Evolutionary conservation across 2,113 vertebrate species (phyloP).

Genomic region (Phaethon lepturus): DNA sequence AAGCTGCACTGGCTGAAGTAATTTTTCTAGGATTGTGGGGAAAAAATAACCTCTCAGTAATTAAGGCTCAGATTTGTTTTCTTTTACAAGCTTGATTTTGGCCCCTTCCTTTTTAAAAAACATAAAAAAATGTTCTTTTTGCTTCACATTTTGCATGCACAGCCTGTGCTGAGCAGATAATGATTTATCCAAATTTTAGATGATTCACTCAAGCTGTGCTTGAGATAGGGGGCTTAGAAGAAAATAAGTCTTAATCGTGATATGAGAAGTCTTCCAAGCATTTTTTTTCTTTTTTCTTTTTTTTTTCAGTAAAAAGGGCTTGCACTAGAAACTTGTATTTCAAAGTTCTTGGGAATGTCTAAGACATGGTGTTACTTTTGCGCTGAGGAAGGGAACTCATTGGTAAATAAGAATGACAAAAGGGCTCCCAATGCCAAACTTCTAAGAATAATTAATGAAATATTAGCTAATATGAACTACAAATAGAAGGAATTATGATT

Average conservation of each 20-base stretch:
- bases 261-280: neutral
- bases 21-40: neutral
- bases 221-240: neutral
- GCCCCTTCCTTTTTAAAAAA: neutral
- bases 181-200: neutral
- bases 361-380: neutral
- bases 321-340: neutral
- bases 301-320: neutral
- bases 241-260: neutral
- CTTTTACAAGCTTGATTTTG: slow-evolving; percentile 7
- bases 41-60: neutral
- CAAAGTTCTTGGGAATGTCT: neutral
- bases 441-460: neutral
- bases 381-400: neutral
- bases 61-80: slow-evolving; percentile 1
- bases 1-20: neutral
- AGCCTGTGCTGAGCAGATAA: neutral
- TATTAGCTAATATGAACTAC: neutral
- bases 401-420: neutral
- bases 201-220: neutral
- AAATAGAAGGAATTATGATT: neutral
- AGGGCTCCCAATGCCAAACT: rapidly evolving
- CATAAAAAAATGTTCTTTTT: neutral
- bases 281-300: neutral
- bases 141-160: neutral